These are phyloP conservation scores for Aulostomus chinensis DNA, from an alignment of 2,797 vertebrate species.

Conservation along the genomic window DNA sequence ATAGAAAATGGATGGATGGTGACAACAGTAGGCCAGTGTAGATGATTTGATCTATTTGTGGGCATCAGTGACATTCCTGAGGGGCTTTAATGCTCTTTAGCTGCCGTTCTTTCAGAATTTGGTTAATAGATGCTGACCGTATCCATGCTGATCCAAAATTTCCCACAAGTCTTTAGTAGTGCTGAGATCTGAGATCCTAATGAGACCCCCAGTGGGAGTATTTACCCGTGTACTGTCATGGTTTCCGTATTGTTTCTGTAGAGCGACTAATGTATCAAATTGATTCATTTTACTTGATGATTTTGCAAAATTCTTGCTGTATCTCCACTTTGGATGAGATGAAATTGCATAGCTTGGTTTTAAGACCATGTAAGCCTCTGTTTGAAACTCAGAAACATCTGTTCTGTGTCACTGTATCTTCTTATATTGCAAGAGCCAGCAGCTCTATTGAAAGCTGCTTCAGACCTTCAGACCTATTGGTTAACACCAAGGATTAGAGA, in stretches of 20 bases:
- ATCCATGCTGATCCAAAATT: too few relatives aligned
- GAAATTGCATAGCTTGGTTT: conserved; percentile 16
- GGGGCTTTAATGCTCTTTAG: too few relatives aligned
- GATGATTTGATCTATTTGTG: neutral
- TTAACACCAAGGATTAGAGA: conserved; percentile 58
- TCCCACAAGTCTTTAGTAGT: too few relatives aligned
- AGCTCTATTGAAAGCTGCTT: conserved; percentile 37
- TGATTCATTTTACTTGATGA: too few relatives aligned
- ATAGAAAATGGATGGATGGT: too few relatives aligned
- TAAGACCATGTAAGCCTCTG: conserved; percentile 30
- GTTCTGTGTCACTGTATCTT: conserved; percentile 41
- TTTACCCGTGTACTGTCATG: neutral
- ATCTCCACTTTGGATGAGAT: neutral
- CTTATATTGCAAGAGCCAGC: conserved; percentile 44
- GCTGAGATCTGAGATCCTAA: too few relatives aligned
- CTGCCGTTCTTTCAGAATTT: too few relatives aligned
- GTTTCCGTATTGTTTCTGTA: neutral
- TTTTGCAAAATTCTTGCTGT: neutral
- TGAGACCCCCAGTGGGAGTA: too few relatives aligned
- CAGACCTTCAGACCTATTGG: conserved; percentile 37
- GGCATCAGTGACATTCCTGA: too few relatives aligned
- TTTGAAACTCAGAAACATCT: conserved; percentile 44
- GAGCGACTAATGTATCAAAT: too few relatives aligned
- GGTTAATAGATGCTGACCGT: too few relatives aligned
- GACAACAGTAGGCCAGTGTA: neutral